phyloP scores from a whole-genome alignment of 2,113 vertebrate genomes.

The Aegithalos caudatus region DNA sequence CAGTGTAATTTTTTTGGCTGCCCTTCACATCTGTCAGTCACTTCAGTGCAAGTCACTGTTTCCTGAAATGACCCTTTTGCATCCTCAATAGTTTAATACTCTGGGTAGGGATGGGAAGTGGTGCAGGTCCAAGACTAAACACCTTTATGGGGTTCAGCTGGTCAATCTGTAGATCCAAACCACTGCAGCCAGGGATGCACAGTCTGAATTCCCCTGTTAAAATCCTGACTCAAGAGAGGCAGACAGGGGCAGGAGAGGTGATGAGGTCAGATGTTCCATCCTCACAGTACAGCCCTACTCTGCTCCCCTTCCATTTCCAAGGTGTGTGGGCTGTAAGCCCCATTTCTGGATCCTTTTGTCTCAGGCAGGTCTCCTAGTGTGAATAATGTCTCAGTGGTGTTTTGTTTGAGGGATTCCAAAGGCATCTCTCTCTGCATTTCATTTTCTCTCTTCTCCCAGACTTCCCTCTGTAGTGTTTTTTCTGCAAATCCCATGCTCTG shows the following conservation, averaged over 20 bases:
- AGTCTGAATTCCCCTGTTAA: neutral
- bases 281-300: neutral
- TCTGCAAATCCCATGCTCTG: slow-evolving; percentile 9
- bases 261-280: neutral
- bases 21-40: fast-evolving
- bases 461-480: neutral
- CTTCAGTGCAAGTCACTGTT: neutral
- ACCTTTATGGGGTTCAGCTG: neutral
- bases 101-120: neutral
- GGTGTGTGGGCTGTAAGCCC: neutral
- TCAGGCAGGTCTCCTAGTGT: neutral
- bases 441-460: neutral
- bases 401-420: neutral
- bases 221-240: neutral
- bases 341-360: neutral
- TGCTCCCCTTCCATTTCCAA: neutral
- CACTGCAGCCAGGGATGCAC: neutral
- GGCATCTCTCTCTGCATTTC: neutral
- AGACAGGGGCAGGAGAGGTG: neutral
- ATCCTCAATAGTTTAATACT: fast-evolving
- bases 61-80: neutral
- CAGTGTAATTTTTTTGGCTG: neutral
- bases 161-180: neutral
- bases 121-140: neutral
- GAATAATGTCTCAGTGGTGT: neutral